Conservation (phyloP, 2,113 vertebrate genomes). For the human (Homo sapiens) region DNA sequence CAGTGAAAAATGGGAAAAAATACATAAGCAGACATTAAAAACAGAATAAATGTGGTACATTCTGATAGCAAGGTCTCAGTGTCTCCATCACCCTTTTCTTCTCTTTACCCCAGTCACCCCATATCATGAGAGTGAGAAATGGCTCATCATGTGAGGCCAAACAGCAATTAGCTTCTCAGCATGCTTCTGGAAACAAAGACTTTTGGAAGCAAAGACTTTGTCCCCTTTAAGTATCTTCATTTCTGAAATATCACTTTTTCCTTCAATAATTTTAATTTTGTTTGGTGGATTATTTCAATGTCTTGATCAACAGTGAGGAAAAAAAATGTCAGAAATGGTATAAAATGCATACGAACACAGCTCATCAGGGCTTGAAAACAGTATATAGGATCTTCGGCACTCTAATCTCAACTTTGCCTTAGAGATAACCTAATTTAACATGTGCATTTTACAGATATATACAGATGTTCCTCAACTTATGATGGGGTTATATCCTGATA, state of each 20-base stretch:
- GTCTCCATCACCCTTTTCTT: neutral
- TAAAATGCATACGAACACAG: neutral
- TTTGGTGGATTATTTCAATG: neutral
- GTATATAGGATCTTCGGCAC: neutral
- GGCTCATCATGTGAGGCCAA: neutral
- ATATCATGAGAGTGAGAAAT: neutral
- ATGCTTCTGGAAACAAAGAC: slow-evolving; percentile 10
- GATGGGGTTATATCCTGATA: neutral
- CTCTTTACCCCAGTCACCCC: neutral
- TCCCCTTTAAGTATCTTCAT: neutral
- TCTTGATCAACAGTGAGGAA: neutral
- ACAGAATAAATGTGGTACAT: neutral
- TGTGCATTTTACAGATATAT: neutral
- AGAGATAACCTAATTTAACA: neutral
- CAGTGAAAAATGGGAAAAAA: neutral
- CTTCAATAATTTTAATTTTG: neutral
- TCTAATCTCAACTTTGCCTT: neutral
- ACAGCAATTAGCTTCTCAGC: slow-evolving; percentile 33
- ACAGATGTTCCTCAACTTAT: neutral
- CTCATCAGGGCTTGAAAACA: neutral
- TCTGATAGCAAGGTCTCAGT: neutral
- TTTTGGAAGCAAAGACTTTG: neutral
- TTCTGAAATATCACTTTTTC: slow-evolving; percentile 6
- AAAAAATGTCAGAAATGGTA: neutral
- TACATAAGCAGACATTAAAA: neutral